A percentile compares a stretch with the other conserved stretches of the same genome.
These are phyloP conservation scores for Origma solitaria DNA, from an alignment of 2,113 vertebrate genomes.

Conservation along the genomic window DNA sequence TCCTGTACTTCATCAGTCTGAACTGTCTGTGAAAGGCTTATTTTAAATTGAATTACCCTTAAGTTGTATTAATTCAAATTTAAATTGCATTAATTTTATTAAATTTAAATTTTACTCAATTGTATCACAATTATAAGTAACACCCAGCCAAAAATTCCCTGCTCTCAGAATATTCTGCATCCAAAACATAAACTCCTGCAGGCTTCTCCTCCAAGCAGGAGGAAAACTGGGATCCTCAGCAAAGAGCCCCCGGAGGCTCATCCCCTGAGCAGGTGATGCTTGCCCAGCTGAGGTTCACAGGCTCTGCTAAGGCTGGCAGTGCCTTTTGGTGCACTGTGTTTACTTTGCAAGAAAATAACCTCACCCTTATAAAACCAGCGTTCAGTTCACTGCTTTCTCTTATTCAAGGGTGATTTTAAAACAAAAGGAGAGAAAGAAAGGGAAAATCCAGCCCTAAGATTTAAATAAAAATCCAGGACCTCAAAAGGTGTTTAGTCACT, in stretches of 20 bases:
- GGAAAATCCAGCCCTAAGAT: not conserved
- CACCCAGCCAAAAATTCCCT: not conserved
- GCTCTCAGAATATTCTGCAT: not conserved
- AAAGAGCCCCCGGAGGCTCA: not conserved
- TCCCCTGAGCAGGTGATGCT: not conserved
- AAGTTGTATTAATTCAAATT: not conserved
- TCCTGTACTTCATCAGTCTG: conserved; percentile 44
- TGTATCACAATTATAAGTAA: not conserved
- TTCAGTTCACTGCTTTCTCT: not conserved
- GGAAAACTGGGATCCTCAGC: not conserved
- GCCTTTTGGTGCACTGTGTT: not conserved
- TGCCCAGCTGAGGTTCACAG: not conserved
- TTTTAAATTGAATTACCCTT: conserved; percentile 10
- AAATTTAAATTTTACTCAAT: not conserved
- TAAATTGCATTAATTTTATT: not conserved
- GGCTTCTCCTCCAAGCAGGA: not conserved
- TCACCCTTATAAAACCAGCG: not conserved
- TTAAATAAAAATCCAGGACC: not conserved
- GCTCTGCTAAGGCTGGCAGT: not conserved
- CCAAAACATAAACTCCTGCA: not conserved
- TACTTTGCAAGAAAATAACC: not conserved
- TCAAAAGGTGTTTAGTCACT: not conserved
- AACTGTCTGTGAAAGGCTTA: conserved; percentile 26
- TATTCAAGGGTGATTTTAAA: not conserved
- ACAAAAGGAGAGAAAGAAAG: not conserved